Conservation (phyloP, 2,797 vertebrate genomes). For the Acanthurus tractus region DNA sequence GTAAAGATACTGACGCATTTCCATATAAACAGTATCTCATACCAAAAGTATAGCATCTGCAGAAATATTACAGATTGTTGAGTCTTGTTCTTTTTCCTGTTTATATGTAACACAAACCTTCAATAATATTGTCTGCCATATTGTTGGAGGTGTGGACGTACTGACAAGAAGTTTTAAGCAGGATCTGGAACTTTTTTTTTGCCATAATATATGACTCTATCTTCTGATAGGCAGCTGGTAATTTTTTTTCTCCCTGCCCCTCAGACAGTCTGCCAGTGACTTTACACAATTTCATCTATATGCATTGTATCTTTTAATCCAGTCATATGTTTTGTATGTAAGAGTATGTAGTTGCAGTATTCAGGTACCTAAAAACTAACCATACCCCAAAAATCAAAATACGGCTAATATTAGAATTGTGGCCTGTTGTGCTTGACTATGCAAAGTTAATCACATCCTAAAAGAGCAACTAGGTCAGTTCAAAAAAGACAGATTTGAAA, state of each 20-base stretch:
- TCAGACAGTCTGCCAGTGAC: not conserved
- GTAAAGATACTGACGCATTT: not conserved
- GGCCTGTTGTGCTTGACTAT: not conserved
- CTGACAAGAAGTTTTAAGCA: too few species aligned
- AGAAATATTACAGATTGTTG: too few species aligned
- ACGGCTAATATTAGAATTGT: constrained; percentile 8
- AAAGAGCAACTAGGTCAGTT: constrained; percentile 61
- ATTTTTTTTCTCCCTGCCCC: not conserved
- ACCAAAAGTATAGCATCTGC: too few species aligned
- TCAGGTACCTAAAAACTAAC: too few species aligned
- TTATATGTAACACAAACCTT: too few species aligned
- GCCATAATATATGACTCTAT: too few species aligned
- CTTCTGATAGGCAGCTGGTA: too few species aligned
- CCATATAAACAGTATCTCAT: not conserved
- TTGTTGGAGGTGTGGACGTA: too few species aligned
- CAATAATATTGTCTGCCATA: too few species aligned
- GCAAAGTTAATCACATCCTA: constrained; percentile 17
- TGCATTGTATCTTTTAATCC: not conserved
- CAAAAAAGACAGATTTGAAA: constrained; percentile 60
- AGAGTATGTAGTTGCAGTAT: not conserved
- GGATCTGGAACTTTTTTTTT: too few species aligned
- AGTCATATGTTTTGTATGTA: not conserved
- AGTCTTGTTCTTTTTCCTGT: too few species aligned
- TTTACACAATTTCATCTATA: not conserved
- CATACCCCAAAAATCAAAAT: not conserved